These are phyloP conservation scores for Nesogale talazaci DNA, from an alignment of 2,113 vertebrate species.

Conservation along the genomic window DNA sequence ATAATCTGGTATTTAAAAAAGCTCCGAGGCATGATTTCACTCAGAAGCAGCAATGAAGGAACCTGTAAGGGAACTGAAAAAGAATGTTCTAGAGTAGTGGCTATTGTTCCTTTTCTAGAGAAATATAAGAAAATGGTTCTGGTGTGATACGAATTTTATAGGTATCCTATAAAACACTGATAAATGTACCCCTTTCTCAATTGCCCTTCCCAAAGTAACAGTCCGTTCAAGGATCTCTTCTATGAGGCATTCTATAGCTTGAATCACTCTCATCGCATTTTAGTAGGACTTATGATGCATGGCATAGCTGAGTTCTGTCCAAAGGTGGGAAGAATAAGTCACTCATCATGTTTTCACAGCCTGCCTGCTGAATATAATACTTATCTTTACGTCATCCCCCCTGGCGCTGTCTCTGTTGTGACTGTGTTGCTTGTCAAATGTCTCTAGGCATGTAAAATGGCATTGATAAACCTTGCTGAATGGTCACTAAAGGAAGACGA, in stretches of 20 bases:
- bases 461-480: not conserved
- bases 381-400: not conserved
- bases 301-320: accelerated
- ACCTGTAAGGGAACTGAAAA: constrained; percentile 46
- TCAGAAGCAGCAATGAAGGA: not conserved
- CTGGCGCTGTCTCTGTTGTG: not conserved
- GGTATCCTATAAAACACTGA: not conserved
- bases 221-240: accelerated
- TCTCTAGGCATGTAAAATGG: not conserved
- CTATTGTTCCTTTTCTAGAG: constrained; percentile 38
- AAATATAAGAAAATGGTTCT: not conserved
- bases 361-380: not conserved
- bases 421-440: accelerated
- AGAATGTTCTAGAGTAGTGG: constrained; percentile 56
- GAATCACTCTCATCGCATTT: too few species aligned
- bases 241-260: accelerated
- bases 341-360: too few species aligned
- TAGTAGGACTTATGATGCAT: accelerated
- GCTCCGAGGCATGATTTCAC: constrained; percentile 47
- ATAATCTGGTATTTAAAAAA: constrained; percentile 69
- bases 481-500: not conserved
- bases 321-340: not conserved
- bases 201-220: not conserved
- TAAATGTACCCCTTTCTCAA: not conserved
- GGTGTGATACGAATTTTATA: not conserved